Evolutionary conservation across 2,113 vertebrate species (phyloP), one percentile per base, ranked within the genome.

Genomic region (Silurus asotus): DNA sequence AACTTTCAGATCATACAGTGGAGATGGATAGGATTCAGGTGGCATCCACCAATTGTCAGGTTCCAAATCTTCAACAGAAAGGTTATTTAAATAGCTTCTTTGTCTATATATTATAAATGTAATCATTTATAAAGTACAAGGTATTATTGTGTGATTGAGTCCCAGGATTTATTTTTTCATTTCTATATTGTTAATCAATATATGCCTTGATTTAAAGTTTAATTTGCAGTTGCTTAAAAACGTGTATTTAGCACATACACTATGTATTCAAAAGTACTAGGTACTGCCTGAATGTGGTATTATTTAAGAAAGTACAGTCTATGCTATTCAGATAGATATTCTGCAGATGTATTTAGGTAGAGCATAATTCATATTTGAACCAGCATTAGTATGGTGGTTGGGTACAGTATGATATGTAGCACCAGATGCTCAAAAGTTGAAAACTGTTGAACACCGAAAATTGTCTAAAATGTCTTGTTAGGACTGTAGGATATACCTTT

Each of bases 21-120:
- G 23, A 74, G 88, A 88, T 67, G 88, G 88, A 49, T 75, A 75
- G 4, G 5, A 81, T 19, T n/a, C 0, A 2, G 48, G 5, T 1
- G 2, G 0, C 1, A 5, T 10, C 5, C 0, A 69, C 17, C 4
- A 15, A 17, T 84, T 45, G 0, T 0, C 0, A 67, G 67, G 65
- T 2, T 8, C 2, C 2, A 0, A 0, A 17, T 59, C 2, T 65
- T 84, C 3, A 81, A 78, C 53, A 58, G 8, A 17, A 8, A 45
- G 0, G 0, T 48, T 1, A 74, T 74, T 48, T 48, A 8, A 6
- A 4, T 19, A 49, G 45, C 3, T 74, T 20, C 7, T 8, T 19
- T 20, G 70, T 49, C 19, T 48, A 74, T 37, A 11, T 45, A 51
- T 19, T 20, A 49, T 51, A 51, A 20, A n/a, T 51, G 20, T 51